Conservation (phyloP, 2,113 vertebrate species). For the Chaetops frenatus region DNA sequence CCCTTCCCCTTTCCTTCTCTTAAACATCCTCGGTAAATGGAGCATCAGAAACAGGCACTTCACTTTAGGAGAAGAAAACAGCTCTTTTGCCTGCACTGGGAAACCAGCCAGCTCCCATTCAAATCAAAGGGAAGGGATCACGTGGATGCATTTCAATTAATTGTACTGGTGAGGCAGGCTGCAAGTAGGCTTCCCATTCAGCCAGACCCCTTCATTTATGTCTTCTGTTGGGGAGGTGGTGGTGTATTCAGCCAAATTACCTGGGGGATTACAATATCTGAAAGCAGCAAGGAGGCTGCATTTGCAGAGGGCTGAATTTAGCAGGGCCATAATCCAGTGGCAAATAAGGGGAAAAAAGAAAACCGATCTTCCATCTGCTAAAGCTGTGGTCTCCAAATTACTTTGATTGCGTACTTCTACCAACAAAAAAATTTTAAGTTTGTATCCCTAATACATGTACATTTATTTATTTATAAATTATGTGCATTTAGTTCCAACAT, state of each 20-base stretch:
- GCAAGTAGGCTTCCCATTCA: background rate
- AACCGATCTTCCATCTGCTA: background rate
- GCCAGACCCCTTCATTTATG: background rate
- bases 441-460: rapidly evolving
- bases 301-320: background rate
- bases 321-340: background rate
- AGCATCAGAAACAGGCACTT: background rate
- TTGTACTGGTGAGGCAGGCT: background rate
- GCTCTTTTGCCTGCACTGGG: background rate
- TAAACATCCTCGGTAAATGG: rapidly evolving
- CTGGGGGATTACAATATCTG: background rate
- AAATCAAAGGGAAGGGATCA: background rate
- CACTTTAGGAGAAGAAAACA: background rate
- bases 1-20: background rate
- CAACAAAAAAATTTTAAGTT: background rate
- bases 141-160: background rate
- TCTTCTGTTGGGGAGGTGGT: background rate
- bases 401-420: background rate
- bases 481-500: background rate
- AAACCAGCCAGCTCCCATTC: background rate
- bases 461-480: background rate
- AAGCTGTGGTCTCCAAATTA: background rate
- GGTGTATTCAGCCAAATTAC: background rate
- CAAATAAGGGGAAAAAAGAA: background rate
- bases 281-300: background rate